Evolutionary conservation across 2,113 vertebrate genomes (phyloP).

Genomic region (Protobothrops mucrosquamatus): DNA sequence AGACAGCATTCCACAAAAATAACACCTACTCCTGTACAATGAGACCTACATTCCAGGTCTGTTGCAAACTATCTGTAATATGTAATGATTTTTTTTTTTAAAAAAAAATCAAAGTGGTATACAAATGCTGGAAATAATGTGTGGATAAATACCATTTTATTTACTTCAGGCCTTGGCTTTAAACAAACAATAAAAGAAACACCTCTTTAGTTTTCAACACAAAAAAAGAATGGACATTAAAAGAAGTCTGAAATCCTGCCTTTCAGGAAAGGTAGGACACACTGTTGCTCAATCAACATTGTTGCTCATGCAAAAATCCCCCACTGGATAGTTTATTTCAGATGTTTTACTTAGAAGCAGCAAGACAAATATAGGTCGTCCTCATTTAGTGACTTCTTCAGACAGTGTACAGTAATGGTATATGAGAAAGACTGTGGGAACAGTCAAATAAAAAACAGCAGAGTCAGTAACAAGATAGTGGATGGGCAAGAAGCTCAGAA

Average conservation of each 20-base stretch:
- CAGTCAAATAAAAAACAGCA: no score
- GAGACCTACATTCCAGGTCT: background rate
- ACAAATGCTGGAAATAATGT: background rate
- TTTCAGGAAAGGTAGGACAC: background rate
- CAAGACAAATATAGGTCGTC: no score
- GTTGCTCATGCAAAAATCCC: no score
- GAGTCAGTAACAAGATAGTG: no score
- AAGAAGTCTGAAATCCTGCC: background rate
- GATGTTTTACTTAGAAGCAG: no score
- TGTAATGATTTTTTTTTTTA: no score
- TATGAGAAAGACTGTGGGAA: no score
- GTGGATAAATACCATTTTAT: background rate
- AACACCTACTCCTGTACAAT: background rate
- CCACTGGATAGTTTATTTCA: no score
- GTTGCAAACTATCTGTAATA: background rate
- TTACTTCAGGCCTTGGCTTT: background rate
- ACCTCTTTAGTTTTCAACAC: background rate
- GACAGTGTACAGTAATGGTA: no score
- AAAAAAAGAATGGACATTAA: background rate
- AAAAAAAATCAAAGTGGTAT: background rate
- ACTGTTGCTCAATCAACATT: background rate
- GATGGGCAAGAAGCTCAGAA: no score
- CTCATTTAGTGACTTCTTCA: no score
- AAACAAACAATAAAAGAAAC: background rate
- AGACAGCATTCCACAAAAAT: background rate